Conservation (phyloP, 2,888 invertebrate species). For the Automeris io region DNA sequence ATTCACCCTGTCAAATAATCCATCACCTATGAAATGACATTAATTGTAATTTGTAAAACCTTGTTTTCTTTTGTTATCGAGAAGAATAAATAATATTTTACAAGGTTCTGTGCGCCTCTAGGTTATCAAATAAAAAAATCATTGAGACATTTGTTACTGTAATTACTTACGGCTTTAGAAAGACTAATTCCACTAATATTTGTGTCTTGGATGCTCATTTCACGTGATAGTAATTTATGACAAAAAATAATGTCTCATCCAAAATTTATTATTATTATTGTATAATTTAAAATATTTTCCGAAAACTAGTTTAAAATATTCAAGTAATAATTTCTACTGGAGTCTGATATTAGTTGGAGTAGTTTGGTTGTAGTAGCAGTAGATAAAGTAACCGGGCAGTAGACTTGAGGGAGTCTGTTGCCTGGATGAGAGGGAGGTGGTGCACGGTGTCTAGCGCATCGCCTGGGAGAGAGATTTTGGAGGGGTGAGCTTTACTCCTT, state of each 20-base stretch:
- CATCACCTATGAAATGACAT: neutral
- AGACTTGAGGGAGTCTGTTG: no score
- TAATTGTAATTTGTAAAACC: neutral
- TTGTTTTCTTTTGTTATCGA: conserved; percentile 4
- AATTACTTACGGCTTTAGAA: conserved; percentile 13
- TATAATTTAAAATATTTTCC: no score
- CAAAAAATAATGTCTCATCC: no score
- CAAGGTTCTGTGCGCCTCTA: neutral
- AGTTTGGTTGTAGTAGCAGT: no score
- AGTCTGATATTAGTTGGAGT: no score
- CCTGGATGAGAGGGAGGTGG: no score
- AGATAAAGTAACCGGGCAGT: no score
- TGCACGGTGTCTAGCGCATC: no score
- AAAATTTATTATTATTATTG: no score
- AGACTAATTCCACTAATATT: conserved; percentile 32
- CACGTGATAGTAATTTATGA: conserved; percentile 34
- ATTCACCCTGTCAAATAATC: neutral
- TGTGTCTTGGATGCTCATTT: conserved; percentile 23
- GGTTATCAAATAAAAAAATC: conserved; percentile 6
- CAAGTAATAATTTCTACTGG: no score
- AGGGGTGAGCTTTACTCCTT: no score
- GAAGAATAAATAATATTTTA: neutral
- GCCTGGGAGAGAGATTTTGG: no score
- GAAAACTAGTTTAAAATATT: neutral
- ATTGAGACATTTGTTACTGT: conserved; percentile 4